Evolutionary conservation across 1,140 invertebrate species (phyloP).

Genomic region (Lutraria rhynchaena): DNA sequence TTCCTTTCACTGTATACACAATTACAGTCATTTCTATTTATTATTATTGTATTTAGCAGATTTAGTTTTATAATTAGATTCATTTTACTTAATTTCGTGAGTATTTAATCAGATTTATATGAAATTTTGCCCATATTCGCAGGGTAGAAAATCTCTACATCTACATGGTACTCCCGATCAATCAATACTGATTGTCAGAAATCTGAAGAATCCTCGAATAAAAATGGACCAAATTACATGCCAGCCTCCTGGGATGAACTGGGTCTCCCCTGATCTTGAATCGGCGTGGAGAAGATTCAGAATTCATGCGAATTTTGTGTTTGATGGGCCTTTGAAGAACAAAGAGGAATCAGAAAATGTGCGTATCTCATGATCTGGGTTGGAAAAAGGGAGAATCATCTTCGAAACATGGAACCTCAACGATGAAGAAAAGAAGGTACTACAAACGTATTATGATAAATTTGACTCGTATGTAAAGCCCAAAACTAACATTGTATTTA

Average conservation of each 20-base stretch:
- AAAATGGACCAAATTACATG: too few relatives aligned
- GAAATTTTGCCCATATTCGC: too few relatives aligned
- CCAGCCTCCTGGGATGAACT: conserved; percentile 2
- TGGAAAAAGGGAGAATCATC: conserved; percentile 19
- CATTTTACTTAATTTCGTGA: too few relatives aligned
- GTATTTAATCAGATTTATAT: too few relatives aligned
- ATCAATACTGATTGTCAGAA: too few relatives aligned
- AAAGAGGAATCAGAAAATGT: conserved; percentile 35
- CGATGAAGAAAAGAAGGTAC: conserved; percentile 2
- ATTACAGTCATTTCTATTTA: too few relatives aligned
- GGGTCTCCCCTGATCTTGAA: conserved; percentile 10
- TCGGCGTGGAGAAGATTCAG: conserved; percentile 3
- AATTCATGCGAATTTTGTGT: conserved; percentile 25
- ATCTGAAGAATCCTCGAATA: too few relatives aligned
- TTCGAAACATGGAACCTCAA: conserved; percentile 37
- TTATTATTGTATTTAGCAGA: too few relatives aligned
- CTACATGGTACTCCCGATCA: too few relatives aligned
- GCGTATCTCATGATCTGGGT: conserved; percentile 45
- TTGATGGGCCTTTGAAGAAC: neutral
- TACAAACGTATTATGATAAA: conserved; percentile 17
- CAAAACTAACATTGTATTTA: conserved; percentile 32
- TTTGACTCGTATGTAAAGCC: conserved; percentile 25
- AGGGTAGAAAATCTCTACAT: too few relatives aligned
- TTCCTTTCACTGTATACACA: too few relatives aligned
- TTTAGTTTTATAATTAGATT: too few relatives aligned